Base-by-base conservation (phyloP, 2,888 invertebrate species). In the Epirrhoe alternata region DNA sequence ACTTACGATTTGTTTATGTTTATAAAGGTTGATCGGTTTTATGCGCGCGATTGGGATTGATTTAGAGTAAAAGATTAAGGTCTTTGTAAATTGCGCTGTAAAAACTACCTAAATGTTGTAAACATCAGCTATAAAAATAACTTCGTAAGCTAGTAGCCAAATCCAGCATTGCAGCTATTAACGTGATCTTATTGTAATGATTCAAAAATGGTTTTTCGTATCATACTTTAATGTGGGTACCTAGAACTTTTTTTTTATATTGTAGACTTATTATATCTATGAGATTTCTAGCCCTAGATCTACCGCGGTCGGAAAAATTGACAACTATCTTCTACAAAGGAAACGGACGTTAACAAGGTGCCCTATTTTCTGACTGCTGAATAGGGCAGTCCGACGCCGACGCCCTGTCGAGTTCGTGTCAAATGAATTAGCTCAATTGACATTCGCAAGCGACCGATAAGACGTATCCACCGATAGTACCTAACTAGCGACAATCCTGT, bases 351-450 rank as follows among this genome's bases (percentile, higher is more conserved):
- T 58, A 35, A 30, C 47, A 16, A 45, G 47, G 47, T 47, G 47
- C 16, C 47, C 47, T 47, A 14, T 47, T 47, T 47, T 16, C 10
- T 50, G 31, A 61, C 42, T 38, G 51, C 49, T 56, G 56, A 62
- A 50, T 62, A 30, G 50, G 50, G 55, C 38, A 8, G n/a, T 31
- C 17, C 14, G 4, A 30, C 38, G 31, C 38, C 55, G 38, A n/a
- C 53, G 33, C 16, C 42, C 30, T 24, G 45, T 57, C 33, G n/a
- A 57, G 61, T 59, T 61, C 69, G 67, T 59, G 70, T 69, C 59
- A 53, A 42, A 45, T 1, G 57, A 62, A 69, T 73, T 76, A 72
- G 64, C 56, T 66, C 64, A 66, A 74, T 75, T 77, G 74, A 77
- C 72, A 66, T 72, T 68, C 56, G 61, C 56, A 69, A 70, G 63